phyloP scores from a whole-genome alignment of 2,113 vertebrate species.

The Peucedramus taeniatus region DNA sequence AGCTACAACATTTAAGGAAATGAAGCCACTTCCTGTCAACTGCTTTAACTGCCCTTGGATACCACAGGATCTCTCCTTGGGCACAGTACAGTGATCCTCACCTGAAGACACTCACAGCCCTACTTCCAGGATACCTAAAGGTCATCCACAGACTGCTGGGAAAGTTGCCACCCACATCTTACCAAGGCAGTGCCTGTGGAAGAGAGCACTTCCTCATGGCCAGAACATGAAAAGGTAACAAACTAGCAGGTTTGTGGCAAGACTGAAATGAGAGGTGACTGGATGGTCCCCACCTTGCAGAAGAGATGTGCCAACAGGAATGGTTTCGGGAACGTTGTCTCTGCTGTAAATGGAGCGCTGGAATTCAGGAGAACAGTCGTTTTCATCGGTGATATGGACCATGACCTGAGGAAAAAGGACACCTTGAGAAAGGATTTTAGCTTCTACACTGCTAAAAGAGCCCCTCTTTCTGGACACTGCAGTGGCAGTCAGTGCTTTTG shows the following conservation, averaged over 20 bases:
- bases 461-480: not conserved
- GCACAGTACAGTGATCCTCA: not conserved
- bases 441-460: not conserved
- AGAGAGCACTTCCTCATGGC: not conserved
- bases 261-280: not conserved
- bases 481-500: not conserved
- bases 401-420: conserved; percentile 71
- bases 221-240: not conserved
- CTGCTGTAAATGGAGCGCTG: conserved; percentile 85
- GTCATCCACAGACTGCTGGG: not conserved
- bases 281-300: conserved; percentile 79
- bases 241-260: not conserved
- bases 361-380: conserved; percentile 90
- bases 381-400: conserved; percentile 83
- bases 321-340: conserved; percentile 81
- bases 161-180: not conserved
- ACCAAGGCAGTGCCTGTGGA: not conserved
- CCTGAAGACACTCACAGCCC: not conserved
- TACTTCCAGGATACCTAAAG: not conserved
- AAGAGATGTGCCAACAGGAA: conserved; percentile 78
- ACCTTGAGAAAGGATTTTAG: not conserved
- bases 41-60: not conserved
- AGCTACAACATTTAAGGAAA: not conserved
- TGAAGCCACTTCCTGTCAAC: not conserved
- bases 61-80: not conserved